Conservation (phyloP, 1,140 invertebrate species). For the Drosophila fuyamai region DNA sequence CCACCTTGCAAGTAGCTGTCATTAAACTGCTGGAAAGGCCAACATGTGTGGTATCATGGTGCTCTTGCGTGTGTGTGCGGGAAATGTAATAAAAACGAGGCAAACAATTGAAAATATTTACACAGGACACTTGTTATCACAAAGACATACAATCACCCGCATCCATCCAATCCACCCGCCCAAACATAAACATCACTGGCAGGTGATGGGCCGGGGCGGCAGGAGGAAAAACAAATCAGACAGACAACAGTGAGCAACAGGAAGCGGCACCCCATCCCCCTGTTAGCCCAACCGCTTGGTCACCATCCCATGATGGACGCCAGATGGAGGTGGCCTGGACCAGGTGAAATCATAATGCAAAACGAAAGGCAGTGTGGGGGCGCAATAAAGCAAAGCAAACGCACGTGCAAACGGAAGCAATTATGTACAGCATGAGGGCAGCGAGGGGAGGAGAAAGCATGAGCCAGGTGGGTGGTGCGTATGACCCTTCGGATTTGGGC, state of each 20-base stretch:
- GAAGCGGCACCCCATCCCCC: conserved; percentile 52
- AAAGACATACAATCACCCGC: conserved; percentile 62
- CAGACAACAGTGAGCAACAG: conserved; percentile 73
- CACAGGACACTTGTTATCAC: conserved; percentile 81
- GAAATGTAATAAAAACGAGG: conserved; percentile 78
- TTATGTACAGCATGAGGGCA: conserved; percentile 71
- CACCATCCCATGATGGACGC: conserved; percentile 33
- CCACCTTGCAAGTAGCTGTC: conserved; percentile 26
- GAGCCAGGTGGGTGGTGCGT: conserved; percentile 3
- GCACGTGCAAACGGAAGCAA: conserved; percentile 80
- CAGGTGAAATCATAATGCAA: conserved; percentile 68
- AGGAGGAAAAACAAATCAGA: conserved; percentile 67
- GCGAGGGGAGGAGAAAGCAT: conserved; percentile 1
- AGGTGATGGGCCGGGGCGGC: conserved; percentile 47
- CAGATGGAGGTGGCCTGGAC: conserved; percentile 21
- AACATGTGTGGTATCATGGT: conserved; percentile 34
- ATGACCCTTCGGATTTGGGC: conserved; percentile 25
- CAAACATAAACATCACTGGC: conserved; percentile 53
- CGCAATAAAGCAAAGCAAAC: conserved; percentile 64
- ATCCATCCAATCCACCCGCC: conserved; percentile 15
- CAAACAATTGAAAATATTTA: conserved; percentile 83
- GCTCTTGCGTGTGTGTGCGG: conserved; percentile 28
- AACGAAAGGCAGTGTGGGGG: conserved; percentile 40
- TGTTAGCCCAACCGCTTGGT: conserved; percentile 2
- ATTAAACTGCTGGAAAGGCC: conserved; percentile 47